Conservation (phyloP, 2,888 invertebrate species). For the Theristus sp. region DNA sequence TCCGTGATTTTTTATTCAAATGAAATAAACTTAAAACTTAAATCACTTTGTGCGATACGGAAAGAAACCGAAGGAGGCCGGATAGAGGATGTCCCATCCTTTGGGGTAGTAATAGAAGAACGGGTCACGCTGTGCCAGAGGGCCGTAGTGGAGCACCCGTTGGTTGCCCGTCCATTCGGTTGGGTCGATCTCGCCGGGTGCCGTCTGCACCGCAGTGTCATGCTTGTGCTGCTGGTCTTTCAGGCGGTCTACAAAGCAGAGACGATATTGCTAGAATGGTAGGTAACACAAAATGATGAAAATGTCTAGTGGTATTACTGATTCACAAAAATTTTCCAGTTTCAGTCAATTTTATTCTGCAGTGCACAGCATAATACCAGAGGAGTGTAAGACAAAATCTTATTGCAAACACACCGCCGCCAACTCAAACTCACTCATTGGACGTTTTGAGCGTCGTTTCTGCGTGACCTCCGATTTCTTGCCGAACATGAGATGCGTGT, state of each 20-base stretch:
- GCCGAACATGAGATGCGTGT: conserved; percentile 5
- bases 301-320: no score
- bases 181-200: conserved; percentile 19
- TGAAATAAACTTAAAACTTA: no score
- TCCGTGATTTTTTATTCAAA: no score
- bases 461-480: not conserved
- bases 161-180: conserved; percentile 26
- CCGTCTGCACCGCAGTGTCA: conserved; percentile 25
- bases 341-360: no score
- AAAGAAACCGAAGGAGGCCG: conserved; percentile 28
- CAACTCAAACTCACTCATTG: not conserved
- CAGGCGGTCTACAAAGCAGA: conserved; percentile 25
- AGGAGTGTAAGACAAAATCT: no score
- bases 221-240: conserved; percentile 24
- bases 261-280: no score
- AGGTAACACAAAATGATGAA: not conserved
- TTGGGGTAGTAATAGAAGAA: conserved; percentile 29
- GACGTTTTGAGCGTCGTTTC: not conserved
- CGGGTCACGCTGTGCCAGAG: conserved; percentile 28
- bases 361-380: no score
- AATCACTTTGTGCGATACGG: conserved; percentile 27
- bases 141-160: conserved; percentile 27
- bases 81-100: conserved; percentile 29
- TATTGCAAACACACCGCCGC: no score
- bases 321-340: no score